Percentiles rank a stretch among this genome's conserved stretches.
Evolutionary conservation across 2,113 vertebrate species (phyloP).

Genomic region (Todiramphus saurophagus): DNA sequence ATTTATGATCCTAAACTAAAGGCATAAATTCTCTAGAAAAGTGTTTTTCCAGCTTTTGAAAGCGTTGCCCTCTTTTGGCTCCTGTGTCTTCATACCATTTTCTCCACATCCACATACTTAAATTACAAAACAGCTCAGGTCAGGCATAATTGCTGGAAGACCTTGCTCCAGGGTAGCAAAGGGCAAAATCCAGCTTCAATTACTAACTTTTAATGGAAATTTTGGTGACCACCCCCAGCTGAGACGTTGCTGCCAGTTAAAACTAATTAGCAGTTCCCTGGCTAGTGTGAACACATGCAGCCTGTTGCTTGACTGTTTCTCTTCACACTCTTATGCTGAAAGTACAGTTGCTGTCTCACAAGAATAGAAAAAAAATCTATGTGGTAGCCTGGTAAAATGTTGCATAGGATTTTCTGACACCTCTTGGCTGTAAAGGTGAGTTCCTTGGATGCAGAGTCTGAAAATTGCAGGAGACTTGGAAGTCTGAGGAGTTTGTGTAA

Average conservation of each 20-base stretch:
- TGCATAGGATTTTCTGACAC: not conserved
- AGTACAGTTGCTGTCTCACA: not conserved
- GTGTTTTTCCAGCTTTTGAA: not conserved
- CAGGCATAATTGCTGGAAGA: not conserved
- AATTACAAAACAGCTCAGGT: not conserved
- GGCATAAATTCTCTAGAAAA: not conserved
- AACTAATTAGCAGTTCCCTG: not conserved
- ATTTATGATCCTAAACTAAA: not conserved
- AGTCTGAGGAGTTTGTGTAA: not conserved
- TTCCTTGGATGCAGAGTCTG: not conserved
- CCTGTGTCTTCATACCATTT: not conserved
- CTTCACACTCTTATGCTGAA: not conserved
- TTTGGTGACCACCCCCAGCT: not conserved
- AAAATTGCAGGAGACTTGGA: not conserved
- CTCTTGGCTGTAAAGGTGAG: not conserved
- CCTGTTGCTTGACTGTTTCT: not conserved
- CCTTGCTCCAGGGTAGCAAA: not conserved
- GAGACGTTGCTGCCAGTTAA: not conserved
- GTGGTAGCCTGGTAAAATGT: not conserved
- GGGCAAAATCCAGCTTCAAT: not conserved
- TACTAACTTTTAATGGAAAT: not conserved
- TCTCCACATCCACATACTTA: not conserved
- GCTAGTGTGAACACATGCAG: not conserved
- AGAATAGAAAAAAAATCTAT: not conserved
- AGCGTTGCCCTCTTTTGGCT: not conserved